Percentiles rank a stretch among this genome's conserved stretches.
Conservation (phyloP, 2,888 invertebrate species). For the Vannuccia rotundouncinata region DNA sequence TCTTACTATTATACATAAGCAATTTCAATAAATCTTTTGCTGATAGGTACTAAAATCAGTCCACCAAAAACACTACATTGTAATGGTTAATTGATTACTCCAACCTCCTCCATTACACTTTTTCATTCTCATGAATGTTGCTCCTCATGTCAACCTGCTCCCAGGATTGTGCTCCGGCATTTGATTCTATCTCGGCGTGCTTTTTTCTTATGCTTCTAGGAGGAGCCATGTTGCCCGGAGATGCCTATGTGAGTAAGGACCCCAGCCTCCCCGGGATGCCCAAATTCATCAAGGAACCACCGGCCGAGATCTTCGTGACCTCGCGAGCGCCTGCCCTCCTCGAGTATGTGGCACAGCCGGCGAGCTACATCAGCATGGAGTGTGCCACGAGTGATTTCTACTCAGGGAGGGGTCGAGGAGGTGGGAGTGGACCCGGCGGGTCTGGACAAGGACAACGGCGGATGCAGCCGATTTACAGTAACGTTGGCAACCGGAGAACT, state of each 20-base stretch:
- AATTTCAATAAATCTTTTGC: no score
- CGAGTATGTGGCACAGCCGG: neutral
- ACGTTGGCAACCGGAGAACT: neutral
- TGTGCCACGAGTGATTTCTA: neutral
- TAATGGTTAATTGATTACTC: no score
- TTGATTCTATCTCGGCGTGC: no score
- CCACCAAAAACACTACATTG: no score
- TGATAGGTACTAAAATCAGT: no score
- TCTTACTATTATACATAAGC: no score
- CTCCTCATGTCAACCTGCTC: no score
- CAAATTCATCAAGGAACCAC: neutral
- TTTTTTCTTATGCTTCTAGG: no score
- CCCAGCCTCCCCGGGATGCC: neutral
- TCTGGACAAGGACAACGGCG: neutral
- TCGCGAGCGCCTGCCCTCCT: neutral
- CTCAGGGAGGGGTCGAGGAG: neutral
- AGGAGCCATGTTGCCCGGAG: neutral
- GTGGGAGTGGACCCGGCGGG: neutral
- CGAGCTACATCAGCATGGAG: neutral
- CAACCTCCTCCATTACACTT: no score
- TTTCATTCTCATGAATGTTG: no score
- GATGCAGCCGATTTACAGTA: neutral
- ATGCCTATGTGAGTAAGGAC: neutral
- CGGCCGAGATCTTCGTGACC: neutral
- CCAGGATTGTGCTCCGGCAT: no score